A percentile compares a stretch with the other conserved stretches of the same genome.
These are phyloP conservation scores for Myopa testacea DNA, from an alignment of 2,888 invertebrate species.

Conservation along the genomic window DNA sequence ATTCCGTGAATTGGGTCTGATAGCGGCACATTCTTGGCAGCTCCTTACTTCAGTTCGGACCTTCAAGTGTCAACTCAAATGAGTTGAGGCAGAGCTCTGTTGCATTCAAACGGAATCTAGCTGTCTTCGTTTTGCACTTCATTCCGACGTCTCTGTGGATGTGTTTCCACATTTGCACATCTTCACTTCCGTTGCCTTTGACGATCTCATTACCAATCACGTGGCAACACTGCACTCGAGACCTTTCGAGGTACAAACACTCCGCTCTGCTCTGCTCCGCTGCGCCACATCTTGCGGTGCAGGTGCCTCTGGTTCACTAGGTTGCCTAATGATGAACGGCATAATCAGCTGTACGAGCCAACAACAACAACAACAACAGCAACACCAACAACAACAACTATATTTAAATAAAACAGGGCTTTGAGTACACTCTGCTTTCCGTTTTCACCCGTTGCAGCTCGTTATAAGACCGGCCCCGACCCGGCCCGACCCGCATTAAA, in stretches of 20 bases:
- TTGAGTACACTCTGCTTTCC: not conserved
- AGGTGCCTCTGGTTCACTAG: conserved; percentile 15
- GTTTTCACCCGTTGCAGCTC: conserved; percentile 3
- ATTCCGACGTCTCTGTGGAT: conserved; percentile 9
- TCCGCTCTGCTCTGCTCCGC: not conserved
- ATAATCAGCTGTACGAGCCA: conserved; percentile 27
- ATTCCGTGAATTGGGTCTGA: too few species aligned
- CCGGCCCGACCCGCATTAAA: not conserved
- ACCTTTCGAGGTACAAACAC: not conserved
- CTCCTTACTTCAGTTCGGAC: not conserved
- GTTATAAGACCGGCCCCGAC: not conserved
- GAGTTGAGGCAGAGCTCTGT: not conserved
- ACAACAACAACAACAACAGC: not conserved
- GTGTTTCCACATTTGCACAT: conserved; percentile 12
- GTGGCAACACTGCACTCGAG: conserved; percentile 14
- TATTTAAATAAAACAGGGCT: conserved; percentile 13
- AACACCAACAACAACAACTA: conserved; percentile 31
- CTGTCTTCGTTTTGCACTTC: not conserved
- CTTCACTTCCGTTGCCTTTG: conserved; percentile 15
- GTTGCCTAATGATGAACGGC: conserved; percentile 26
- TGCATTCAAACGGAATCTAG: not conserved
- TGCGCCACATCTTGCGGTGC: conserved; percentile 20
- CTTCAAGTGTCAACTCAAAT: not conserved
- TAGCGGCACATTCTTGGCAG: too few species aligned
- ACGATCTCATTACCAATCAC: conserved; percentile 24